Base-by-base conservation (phyloP, 2,113 vertebrate genomes). In the Natator depressus region DNA sequence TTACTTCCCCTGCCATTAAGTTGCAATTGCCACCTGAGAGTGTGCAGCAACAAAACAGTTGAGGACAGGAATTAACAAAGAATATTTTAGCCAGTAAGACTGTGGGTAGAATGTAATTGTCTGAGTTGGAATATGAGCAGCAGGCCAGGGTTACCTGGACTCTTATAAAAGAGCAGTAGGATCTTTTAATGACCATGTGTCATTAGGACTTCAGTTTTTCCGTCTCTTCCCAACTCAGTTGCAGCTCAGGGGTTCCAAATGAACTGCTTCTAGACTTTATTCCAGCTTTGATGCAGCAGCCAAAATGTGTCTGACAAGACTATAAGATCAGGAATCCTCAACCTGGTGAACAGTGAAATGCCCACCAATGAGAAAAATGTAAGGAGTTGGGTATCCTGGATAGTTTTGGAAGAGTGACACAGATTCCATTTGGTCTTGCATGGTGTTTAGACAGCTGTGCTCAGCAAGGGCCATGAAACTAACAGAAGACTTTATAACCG, bases 381-480 rank as follows among this genome's bases (percentile, higher is more conserved):
- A 53, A 82, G 38, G 82, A 55, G 22, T n/a, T 11, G 35, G 46
- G 35, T 69, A 1, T 89, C 38, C 76, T 84, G 90, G 47, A 12
- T 65, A 90, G 89, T 0, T 1, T 89, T 85, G 82, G 1, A 57
- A 80, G 50, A 46, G 81, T 82, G 0, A 35, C 5, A 85, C 49
- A 57, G 55, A 88, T 38, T 11, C 55, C 16, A 46, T 19, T 79
- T 27, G 51, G 84, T 2, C 54, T 85, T 6, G 3, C 51, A 47
- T 35, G 10, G 11, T 87, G 51, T 89, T 93, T 91, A 89, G 75
- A n/a, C 85, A 84, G 83, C 91, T 90, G 95, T 91, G 94, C 4
- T 4, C 72, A 89, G 93, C 0, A 83, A 82, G n/a, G 9, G n/a
- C 85, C 27, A 22, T 50, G 84, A 42, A 0, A 17, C 50, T 6